Conservation (phyloP, 1,140 invertebrate species). For the Papilio polyxenes region DNA sequence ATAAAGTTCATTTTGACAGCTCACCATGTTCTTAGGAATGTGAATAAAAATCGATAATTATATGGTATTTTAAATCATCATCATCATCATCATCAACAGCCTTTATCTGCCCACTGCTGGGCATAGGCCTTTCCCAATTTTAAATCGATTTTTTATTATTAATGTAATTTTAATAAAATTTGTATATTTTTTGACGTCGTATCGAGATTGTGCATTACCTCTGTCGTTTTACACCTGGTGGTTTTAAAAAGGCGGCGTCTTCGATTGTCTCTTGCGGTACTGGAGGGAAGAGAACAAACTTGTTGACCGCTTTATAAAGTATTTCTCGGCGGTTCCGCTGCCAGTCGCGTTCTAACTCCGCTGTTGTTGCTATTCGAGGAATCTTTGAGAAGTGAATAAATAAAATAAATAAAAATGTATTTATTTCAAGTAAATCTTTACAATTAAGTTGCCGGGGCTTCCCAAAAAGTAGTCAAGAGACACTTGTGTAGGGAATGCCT, state of each 20-base stretch:
- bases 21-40: too few relatives aligned
- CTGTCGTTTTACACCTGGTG: slow-evolving; percentile 48
- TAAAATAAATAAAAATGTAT: too few relatives aligned
- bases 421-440: too few relatives aligned
- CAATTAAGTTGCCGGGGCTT: too few relatives aligned
- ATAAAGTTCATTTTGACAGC: not conserved
- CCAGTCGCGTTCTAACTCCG: slow-evolving; percentile 53
- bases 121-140: too few relatives aligned
- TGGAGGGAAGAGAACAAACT: slow-evolving; percentile 62
- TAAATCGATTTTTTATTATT: too few relatives aligned
- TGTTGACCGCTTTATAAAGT: slow-evolving; percentile 40
- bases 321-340: slow-evolving; percentile 48
- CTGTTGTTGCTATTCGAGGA: slow-evolving; percentile 48
- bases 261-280: slow-evolving; percentile 49
- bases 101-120: too few relatives aligned
- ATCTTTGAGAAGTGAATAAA: slow-evolving; percentile 44
- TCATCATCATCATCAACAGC: too few relatives aligned
- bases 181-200: not conserved
- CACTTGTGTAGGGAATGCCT: too few relatives aligned
- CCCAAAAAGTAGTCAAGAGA: too few relatives aligned
- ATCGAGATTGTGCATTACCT: slow-evolving; percentile 44
- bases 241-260: slow-evolving; percentile 53
- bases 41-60: too few relatives aligned
- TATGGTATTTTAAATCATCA: too few relatives aligned
- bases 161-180: not conserved